A percentile compares a stretch with the other conserved stretches of the same genome.
Conservation (phyloP, 2,797 vertebrate species). For the Lepus oiostolus region DNA sequence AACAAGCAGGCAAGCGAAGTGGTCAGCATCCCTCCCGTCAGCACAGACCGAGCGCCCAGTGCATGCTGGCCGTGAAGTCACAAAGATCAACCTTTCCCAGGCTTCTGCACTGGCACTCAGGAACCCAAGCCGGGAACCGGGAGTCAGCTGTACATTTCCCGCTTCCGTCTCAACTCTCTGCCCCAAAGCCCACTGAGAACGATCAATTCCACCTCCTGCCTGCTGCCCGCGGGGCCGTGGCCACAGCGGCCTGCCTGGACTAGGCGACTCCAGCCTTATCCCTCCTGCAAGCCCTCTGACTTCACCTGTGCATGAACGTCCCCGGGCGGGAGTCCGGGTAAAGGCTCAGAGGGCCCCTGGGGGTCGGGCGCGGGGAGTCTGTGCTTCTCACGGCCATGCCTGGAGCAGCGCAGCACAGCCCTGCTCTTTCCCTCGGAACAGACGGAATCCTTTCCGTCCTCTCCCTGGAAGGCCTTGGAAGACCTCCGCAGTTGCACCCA, state of each 20-base stretch:
- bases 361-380: neutral
- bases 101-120: neutral
- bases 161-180: neutral
- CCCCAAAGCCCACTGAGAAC: neutral
- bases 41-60: neutral
- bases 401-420: neutral
- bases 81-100: neutral
- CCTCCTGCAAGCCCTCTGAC: no score
- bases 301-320: no score
- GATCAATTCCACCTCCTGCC: neutral
- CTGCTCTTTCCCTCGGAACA: neutral
- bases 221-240: neutral
- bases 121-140: neutral
- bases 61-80: neutral
- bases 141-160: neutral
- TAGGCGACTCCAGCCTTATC: neutral
- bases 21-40: neutral
- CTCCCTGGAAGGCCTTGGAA: neutral
- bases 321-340: neutral
- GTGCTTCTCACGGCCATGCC: neutral
- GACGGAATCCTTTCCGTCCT: neutral
- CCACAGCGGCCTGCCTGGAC: neutral
- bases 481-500: neutral
- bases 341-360: neutral
- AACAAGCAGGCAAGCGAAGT: neutral